Evolutionary conservation across 2,888 invertebrate genomes (phyloP).

Genomic region (Ophioninae sp.): DNA sequence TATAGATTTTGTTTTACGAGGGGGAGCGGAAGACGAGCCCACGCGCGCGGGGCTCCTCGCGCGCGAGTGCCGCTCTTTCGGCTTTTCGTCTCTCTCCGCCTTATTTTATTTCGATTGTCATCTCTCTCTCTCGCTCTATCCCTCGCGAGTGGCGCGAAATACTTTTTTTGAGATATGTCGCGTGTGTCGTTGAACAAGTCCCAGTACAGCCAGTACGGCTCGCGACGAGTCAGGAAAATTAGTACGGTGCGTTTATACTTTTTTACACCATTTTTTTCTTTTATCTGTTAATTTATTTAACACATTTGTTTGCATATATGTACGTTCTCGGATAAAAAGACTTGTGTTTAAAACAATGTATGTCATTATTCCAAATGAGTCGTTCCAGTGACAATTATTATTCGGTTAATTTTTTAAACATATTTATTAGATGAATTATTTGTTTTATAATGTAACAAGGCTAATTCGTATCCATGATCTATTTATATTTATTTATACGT

Average conservation of each 20-base stretch:
- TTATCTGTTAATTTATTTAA: constrained; percentile 41
- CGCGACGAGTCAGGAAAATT: constrained; percentile 79
- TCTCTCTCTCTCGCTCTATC: background rate
- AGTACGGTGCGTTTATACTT: constrained; percentile 77
- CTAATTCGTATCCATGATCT: too few species aligned
- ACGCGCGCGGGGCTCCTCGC: constrained; percentile 69
- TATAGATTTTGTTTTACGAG: constrained; percentile 54
- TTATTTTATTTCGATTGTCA: background rate
- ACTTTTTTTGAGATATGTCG: constrained; percentile 74
- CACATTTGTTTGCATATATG: constrained; percentile 4
- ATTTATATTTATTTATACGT: too few species aligned
- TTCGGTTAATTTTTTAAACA: too few species aligned
- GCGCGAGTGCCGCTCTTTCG: constrained; percentile 53
- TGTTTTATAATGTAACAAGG: too few species aligned
- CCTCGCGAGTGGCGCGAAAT: constrained; percentile 1
- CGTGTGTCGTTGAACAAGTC: constrained; percentile 80
- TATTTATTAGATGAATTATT: too few species aligned
- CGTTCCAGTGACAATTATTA: too few species aligned
- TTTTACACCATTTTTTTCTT: constrained; percentile 37
- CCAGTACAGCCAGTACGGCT: constrained; percentile 79
- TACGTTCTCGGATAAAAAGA: too few species aligned
- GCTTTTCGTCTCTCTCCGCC: constrained; percentile 1
- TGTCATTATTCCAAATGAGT: too few species aligned
- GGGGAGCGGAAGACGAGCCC: constrained; percentile 53
- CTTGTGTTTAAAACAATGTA: too few species aligned